These are phyloP conservation scores for Crocuta crocuta DNA, from an alignment of 2,113 vertebrate species.

Conservation along the genomic window DNA sequence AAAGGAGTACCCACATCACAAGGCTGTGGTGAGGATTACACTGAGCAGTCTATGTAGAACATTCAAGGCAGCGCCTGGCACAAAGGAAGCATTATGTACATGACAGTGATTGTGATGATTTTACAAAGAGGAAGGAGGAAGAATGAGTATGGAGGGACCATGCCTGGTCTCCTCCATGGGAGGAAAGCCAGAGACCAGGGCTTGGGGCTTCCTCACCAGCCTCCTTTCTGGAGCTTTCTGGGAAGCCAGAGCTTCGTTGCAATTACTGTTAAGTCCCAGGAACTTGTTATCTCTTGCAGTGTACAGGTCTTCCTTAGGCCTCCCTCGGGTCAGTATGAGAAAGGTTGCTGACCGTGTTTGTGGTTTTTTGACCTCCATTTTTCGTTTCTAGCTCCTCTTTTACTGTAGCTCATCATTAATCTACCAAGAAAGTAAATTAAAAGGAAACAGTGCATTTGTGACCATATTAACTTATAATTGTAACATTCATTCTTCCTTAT, in stretches of 20 bases:
- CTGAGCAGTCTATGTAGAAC: background rate
- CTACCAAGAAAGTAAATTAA: background rate
- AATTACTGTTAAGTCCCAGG: background rate
- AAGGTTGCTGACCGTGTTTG: background rate
- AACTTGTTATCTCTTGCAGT: background rate
- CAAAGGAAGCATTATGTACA: background rate
- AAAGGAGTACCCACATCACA: background rate
- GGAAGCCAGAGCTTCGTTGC: background rate
- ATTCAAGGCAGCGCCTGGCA: background rate
- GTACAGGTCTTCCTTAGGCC: background rate
- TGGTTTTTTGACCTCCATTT: background rate
- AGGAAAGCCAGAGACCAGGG: background rate
- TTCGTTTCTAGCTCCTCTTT: background rate
- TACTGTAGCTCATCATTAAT: background rate
- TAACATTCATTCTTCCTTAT: slow-evolving; percentile 3
- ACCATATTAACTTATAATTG: background rate
- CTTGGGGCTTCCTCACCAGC: background rate
- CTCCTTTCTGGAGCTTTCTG: background rate
- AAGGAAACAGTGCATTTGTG: background rate
- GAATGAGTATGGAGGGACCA: background rate
- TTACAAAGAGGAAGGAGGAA: background rate
- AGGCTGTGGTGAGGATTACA: background rate
- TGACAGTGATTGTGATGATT: background rate
- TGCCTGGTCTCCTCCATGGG: background rate
- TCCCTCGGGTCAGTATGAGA: background rate